Evolutionary conservation across 2,888 invertebrate genomes (phyloP), one percentile per base, ranked within the genome.

Genomic region (Lepas anatifera): DNA sequence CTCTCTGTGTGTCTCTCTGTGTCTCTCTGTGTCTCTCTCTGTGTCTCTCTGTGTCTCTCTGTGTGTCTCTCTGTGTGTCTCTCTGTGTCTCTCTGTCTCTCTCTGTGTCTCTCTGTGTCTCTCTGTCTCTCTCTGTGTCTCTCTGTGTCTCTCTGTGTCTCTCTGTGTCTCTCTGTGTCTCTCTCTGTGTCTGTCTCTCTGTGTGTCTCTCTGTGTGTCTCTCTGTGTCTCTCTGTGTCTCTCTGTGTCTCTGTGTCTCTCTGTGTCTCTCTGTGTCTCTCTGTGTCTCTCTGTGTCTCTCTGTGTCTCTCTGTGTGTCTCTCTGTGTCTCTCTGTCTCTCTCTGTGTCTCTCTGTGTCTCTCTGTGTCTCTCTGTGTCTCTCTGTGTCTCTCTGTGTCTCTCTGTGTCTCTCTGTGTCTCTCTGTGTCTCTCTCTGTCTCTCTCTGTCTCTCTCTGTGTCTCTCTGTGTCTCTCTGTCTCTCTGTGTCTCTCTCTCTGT

Each of bases 21-120:
- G 29, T 25, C 27, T 8, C 16, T 27, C 39, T 63, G 68, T 70
- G 77, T 78, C 77, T 77, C 77, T 77, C 77, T 58, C 27, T 29
- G 18, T 58, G 37, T 27, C 10, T 58, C 58, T 63, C 58, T 63
- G 35, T 32, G 11, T 63, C 8, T 39, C 8, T 39, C 39, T 39
- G 8, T 39, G 8, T n/a, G n/a, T 48, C 7, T 32, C 27, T 52
- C 69, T 37, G 6, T 13, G 18, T 35, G n/a, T 69, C n/a, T 25
- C 39, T 25, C 41, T 64, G 64, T 67, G 58, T 69, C 58, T 48
- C 52, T 72, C 66, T 68, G 71, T 27, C n/a, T 35, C 46, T 29
- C 66, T 32, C 64, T n/a, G 43, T 46, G 25, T 29, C 69, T 46
- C 10, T 18, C 63, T 25, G 41, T 32, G 25, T 58, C 22, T 66